phyloP scores from a whole-genome alignment of 2,797 vertebrate species.

The Pantherophis vulpinus region DNA sequence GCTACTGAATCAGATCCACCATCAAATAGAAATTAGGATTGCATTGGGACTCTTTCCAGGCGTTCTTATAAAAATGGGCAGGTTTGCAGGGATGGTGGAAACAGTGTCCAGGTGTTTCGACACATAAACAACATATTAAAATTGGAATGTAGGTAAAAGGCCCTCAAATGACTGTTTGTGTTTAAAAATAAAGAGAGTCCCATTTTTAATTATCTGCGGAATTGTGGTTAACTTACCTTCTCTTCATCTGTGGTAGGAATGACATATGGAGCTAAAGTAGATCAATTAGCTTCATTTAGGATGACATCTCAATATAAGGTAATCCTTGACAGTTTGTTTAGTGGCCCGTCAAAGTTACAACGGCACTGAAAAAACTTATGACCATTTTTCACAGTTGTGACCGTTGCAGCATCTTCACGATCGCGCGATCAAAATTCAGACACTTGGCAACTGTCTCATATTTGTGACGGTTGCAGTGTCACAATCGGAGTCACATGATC shows the following conservation, averaged over 20 bases:
- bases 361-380: too few relatives aligned
- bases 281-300: not conserved
- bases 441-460: too few relatives aligned
- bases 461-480: too few relatives aligned
- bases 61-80: not conserved
- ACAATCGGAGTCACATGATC: too few relatives aligned
- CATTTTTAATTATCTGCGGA: not conserved
- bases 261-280: not conserved
- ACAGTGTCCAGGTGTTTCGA: not conserved
- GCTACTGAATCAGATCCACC: not conserved
- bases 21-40: too few relatives aligned
- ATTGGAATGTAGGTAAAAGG: not conserved
- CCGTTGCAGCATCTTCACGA: too few relatives aligned
- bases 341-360: too few relatives aligned
- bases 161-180: too few relatives aligned
- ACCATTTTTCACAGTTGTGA: too few relatives aligned
- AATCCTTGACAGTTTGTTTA: too few relatives aligned
- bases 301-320: not conserved
- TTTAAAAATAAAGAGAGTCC: not conserved
- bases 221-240: not conserved
- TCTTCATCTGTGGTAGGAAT: not conserved
- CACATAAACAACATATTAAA: too few relatives aligned
- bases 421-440: too few relatives aligned
- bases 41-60: not conserved
- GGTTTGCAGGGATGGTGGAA: not conserved